phyloP scores from a whole-genome alignment of 2,797 vertebrate genomes.

The Mycteria americana region DNA sequence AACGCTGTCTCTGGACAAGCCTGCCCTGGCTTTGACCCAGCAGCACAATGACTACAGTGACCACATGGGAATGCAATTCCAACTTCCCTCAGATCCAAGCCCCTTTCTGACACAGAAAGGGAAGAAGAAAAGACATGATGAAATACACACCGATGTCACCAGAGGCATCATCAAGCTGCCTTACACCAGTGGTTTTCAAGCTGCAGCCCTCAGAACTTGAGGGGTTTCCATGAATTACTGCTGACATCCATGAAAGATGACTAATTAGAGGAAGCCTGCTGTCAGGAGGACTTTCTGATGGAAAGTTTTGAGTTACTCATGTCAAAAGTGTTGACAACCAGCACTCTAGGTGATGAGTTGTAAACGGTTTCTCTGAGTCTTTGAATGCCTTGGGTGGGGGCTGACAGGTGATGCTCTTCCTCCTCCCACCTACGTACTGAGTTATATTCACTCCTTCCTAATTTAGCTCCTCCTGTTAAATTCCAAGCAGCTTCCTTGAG shows the following conservation, averaged over 20 bases:
- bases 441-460: background rate
- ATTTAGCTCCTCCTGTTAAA: background rate
- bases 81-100: background rate
- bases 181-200: background rate
- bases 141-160: background rate
- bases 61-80: background rate
- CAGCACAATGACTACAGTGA: background rate
- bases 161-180: background rate
- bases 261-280: background rate
- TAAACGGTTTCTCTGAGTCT: background rate
- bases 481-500: background rate
- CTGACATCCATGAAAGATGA: background rate
- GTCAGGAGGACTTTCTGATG: background rate
- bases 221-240: background rate
- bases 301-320: background rate
- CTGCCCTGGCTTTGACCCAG: background rate
- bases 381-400: background rate
- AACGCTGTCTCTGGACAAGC: background rate
- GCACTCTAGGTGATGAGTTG: background rate
- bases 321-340: background rate
- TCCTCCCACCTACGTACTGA: background rate
- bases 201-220: background rate
- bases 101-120: background rate
- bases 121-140: background rate
- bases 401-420: slow-evolving; percentile 3